These are phyloP conservation scores for Callosobruchus maculatus DNA, from an alignment of 2,888 invertebrate genomes.

Conservation along the genomic window DNA sequence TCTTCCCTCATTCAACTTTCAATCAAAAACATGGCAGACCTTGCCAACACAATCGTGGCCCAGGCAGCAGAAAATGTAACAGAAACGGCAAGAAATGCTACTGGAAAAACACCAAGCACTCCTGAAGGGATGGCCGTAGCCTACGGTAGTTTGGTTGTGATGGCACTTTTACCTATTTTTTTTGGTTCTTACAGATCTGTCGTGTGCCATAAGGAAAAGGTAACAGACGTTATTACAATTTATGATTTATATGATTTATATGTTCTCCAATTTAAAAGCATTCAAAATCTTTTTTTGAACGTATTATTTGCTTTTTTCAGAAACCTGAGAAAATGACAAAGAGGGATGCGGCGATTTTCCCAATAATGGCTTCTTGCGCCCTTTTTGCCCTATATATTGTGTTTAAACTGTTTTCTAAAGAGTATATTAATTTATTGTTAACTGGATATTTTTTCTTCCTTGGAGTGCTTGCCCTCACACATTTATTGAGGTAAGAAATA, in stretches of 20 bases:
- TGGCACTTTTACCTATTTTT: conserved; percentile 95
- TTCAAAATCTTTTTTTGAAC: background rate
- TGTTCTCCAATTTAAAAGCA: background rate
- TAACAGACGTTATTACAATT: conserved; percentile 43
- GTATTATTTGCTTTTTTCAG: conserved; percentile 29
- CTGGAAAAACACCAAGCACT: conserved; percentile 70
- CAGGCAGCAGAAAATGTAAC: conserved; percentile 59
- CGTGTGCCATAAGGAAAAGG: conserved; percentile 88
- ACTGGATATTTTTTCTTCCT: conserved; percentile 96
- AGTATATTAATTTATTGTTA: conserved; percentile 89
- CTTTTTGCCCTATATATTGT: conserved; percentile 92
- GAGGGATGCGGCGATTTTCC: conserved; percentile 97
- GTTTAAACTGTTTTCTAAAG: conserved; percentile 92
- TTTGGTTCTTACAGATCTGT: conserved; percentile 92
- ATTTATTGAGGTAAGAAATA: conserved; percentile 70
- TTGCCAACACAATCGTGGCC: conserved; percentile 53
- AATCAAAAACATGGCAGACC: conserved; percentile 55
- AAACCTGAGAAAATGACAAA: conserved; percentile 87
- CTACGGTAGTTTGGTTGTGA: conserved; percentile 88
- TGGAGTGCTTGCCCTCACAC: conserved; percentile 88
- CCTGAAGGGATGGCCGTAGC: conserved; percentile 94
- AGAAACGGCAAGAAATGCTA: conserved; percentile 61
- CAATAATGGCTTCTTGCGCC: conserved; percentile 90
- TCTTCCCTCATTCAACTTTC: background rate
- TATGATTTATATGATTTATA: background rate